Base-by-base conservation (phyloP, 2,113 vertebrate species). In the Equus quagga region DNA sequence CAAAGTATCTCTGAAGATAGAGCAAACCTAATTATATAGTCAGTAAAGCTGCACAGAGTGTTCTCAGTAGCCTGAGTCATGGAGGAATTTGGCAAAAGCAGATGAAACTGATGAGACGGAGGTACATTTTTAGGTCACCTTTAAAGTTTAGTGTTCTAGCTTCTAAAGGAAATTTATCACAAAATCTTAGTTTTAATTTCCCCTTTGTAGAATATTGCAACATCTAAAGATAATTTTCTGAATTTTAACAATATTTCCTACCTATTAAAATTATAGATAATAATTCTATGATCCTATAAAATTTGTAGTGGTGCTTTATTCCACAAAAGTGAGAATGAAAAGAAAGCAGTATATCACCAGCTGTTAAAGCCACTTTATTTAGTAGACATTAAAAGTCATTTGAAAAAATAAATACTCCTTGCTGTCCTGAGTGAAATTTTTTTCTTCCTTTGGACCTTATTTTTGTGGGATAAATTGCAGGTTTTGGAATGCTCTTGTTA, bases 81-180 rank as follows among this genome's bases (percentile, higher is more conserved):
- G 80, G 87, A 97, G 69, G 82, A 97, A 96, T 97, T 98, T 98
- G 96, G 91, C 96, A 97, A 97, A 97, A 96, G 83, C 96, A 97
- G 81, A 97, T 92, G 97, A 95, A 97, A 83, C 56, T 96, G 73
- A 90, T 91, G 88, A 97, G 81, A 73, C 65, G 58, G 41, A 97
- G 62, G 62, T 96, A 91, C 93, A 89, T 97, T 98, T 98, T 96
- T 94, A 96, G 95, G 97, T 97, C 97, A 98, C 95, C 96, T 98
- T 98, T 95, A 96, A 97, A 95, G 44, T 95, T 89, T 88, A 94
- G 93, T 89, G 44, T 94, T 97, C 65, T 83, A 70, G 28, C 36
- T 83, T 96, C 60, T 97, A 84, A 95, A 96, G 73, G 85, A 91
- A 97, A 96, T 44, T 62, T 96, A 44, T 23, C 70, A 73, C 44